Conservation (phyloP, 2,797 vertebrate genomes). For the Neosilurus hyrtlii region DNA sequence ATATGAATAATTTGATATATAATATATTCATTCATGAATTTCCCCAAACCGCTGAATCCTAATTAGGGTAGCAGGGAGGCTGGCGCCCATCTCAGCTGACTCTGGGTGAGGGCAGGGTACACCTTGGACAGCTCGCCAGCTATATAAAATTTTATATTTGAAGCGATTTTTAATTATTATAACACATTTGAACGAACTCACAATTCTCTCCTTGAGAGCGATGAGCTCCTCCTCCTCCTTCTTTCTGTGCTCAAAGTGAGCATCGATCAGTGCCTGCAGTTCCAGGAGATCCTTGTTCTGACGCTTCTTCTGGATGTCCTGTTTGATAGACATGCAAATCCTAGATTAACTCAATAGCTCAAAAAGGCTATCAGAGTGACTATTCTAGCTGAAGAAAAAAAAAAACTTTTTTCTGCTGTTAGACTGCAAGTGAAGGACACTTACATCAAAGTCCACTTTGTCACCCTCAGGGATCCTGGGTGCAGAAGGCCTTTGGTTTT, state of each 20-base stretch:
- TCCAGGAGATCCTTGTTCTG: conserved; percentile 97
- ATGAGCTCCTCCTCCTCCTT: conserved; percentile 95
- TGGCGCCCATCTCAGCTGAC: too few species aligned
- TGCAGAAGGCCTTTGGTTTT: conserved; percentile 75
- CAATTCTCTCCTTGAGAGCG: conserved; percentile 90
- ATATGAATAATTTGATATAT: too few species aligned
- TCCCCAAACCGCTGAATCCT: too few species aligned
- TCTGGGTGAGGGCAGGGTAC: too few species aligned
- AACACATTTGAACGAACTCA: conserved; percentile 63
- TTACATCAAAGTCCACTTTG: conserved; percentile 98
- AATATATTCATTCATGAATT: too few species aligned
- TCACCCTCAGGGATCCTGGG: conserved; percentile 98
- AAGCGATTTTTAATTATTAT: not conserved
- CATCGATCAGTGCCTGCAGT: conserved; percentile 92
- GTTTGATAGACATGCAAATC: conserved; percentile 31
- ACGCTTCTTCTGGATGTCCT: conserved; percentile 99
- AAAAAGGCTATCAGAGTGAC: not conserved
- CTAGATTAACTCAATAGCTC: not conserved
- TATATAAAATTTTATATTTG: too few species aligned
- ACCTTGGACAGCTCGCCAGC: too few species aligned
- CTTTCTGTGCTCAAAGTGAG: conserved; percentile 90
- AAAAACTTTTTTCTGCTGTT: not conserved
- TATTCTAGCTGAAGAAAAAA: not conserved
- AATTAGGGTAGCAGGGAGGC: too few species aligned
- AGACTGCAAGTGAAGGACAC: conserved; percentile 43